Conservation (phyloP, 92 coral and sea anemone genomes). For the Epizoanthus ramosus region DNA sequence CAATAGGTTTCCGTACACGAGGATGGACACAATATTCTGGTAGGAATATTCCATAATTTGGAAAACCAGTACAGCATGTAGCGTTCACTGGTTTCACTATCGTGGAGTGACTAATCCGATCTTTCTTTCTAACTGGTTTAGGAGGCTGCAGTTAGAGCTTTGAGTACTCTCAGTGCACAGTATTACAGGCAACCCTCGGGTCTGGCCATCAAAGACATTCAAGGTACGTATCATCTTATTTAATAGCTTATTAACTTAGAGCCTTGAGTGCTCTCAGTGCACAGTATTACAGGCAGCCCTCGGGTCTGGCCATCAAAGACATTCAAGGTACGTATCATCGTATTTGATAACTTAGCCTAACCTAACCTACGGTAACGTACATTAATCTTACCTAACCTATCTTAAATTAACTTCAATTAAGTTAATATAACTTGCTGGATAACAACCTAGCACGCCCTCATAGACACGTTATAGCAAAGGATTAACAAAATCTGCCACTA, state of each 20-base stretch:
- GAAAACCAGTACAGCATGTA: not conserved
- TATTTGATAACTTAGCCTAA: not conserved
- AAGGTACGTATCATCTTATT: constrained; percentile 59
- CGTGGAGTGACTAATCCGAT: not conserved
- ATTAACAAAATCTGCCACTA: too few relatives aligned
- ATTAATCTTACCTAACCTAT: too few relatives aligned
- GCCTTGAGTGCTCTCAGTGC: constrained; percentile 79
- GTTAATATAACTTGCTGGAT: too few relatives aligned
- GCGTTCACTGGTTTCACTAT: not conserved
- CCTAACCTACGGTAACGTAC: not conserved
- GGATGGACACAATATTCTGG: too few relatives aligned
- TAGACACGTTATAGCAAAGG: too few relatives aligned
- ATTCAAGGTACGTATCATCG: constrained; percentile 68
- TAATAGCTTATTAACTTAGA: constrained; percentile 21
- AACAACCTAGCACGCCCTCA: too few relatives aligned
- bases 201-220: constrained; percentile 55
- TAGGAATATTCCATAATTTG: not conserved
- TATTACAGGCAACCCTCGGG: constrained; percentile 75
- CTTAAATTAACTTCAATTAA: too few relatives aligned
- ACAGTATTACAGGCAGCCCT: constrained; percentile 67
- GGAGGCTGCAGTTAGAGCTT: constrained; percentile 89
- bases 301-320: constrained; percentile 64
- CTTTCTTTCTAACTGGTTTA: not conserved
- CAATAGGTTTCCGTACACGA: too few relatives aligned
- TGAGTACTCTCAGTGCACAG: constrained; percentile 75